phyloP scores from a whole-genome alignment of 1,140 invertebrate genomes.

The Ceratina australensis region DNA sequence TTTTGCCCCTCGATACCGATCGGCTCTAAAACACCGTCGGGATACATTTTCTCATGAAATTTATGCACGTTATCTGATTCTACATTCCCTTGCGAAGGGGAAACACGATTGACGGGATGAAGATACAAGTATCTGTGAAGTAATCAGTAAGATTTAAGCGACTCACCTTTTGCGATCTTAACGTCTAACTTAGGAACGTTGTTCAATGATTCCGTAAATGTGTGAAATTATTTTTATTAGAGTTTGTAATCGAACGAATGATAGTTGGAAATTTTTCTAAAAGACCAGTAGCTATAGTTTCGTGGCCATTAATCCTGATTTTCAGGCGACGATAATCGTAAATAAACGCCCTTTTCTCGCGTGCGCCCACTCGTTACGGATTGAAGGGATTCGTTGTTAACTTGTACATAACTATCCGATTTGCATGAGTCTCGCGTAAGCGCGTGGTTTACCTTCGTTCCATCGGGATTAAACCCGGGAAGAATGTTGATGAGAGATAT shows the following conservation, averaged over 20 bases:
- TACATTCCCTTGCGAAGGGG: not conserved
- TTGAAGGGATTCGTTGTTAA: not conserved
- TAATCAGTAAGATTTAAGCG: no score
- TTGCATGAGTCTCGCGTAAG: slow-evolving; percentile 14
- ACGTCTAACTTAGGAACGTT: not conserved
- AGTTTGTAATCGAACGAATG: no score
- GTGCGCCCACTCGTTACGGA: not conserved
- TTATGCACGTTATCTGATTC: not conserved
- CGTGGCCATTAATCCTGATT: slow-evolving; percentile 21
- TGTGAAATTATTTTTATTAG: no score
- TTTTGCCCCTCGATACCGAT: slow-evolving; percentile 11
- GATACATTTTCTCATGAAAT: not conserved
- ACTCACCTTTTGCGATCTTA: no score
- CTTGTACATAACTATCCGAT: not conserved
- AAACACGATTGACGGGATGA: not conserved
- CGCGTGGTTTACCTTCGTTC: not conserved
- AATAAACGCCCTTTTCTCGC: slow-evolving; percentile 40
- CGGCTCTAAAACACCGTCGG: not conserved
- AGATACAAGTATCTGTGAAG: not conserved
- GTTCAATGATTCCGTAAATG: not conserved
- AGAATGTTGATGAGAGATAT: not conserved
- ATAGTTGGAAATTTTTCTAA: no score
- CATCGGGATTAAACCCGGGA: not conserved
- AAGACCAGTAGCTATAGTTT: no score
- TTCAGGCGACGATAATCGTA: slow-evolving; percentile 3